Evolutionary conservation across 1,140 invertebrate genomes (phyloP), one percentile per base, ranked within the genome.

Genomic region (Bombus impatiens): DNA sequence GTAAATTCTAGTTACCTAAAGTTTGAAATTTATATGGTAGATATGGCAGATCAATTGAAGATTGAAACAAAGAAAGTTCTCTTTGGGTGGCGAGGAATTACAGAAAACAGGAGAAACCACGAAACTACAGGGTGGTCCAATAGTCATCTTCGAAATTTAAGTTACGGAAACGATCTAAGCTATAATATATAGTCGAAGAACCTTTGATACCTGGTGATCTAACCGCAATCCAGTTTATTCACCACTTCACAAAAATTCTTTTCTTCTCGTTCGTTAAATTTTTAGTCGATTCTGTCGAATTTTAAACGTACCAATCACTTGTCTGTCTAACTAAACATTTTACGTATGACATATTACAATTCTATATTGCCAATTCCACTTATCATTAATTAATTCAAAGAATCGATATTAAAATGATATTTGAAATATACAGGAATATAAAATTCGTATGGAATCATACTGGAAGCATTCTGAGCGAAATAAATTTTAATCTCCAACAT

Each of bases 81-180:
- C 18, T 44, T 77, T 89, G 84, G 84, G 88, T 76, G 88, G 84
- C 53, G 37, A 65, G 65, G 3, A 67, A 68, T 85, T 47, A 47
- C 13, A 44, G 68, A 87, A 82, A 89, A 86, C 65, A 25, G 78
- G 40, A 76, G 71, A 68, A 81, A 28, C 88, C 85, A 76, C 89
- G 84, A 84, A 25, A 87, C 47, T 42, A 81, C 40, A 25, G 76
- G 87, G 53, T 78, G 84, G 59, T 83, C 82, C 15, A 37, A 67
- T 47, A 44, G 1, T 10, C n/a, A 40, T 65, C 3, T 25, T 28
- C 9, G 32, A 32, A 47, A 12, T 59, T 32, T 6, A 37, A 68
- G 37, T 62, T 74, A 44, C 28, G 28, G 22, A 32, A 78, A 65
- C 35, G 22, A 6, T 67, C 67, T 4, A 4, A 53, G 15, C 18